Conservation (phyloP, 2,113 vertebrate genomes). For the Blennius ocellaris region DNA sequence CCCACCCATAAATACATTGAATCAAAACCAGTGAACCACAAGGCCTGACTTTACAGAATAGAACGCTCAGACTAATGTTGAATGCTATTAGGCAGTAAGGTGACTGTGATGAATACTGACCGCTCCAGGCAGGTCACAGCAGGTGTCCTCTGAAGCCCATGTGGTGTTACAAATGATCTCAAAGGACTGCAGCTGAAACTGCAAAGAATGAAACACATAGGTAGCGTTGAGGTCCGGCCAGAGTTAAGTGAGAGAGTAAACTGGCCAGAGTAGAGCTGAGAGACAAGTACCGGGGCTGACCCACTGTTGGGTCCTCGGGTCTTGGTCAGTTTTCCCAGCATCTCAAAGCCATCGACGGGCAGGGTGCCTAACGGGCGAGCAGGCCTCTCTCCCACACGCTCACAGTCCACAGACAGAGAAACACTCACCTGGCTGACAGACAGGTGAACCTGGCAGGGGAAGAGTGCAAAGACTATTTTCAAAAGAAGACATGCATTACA, state of each 20-base stretch:
- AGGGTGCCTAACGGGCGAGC: slow-evolving; percentile 81
- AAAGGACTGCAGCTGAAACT: slow-evolving; percentile 95
- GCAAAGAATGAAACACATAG: background rate
- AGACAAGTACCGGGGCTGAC: slow-evolving; percentile 83
- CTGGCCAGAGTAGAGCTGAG: too few species aligned
- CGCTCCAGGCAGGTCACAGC: slow-evolving; percentile 91
- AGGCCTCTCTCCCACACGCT: slow-evolving; percentile 86
- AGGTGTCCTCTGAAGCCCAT: slow-evolving; percentile 87
- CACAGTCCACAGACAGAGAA: slow-evolving; percentile 91
- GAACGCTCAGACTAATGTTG: too few species aligned
- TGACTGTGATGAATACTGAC: slow-evolving; percentile 73
- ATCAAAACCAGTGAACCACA: too few species aligned
- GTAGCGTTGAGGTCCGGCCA: background rate
- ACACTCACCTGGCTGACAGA: slow-evolving; percentile 87
- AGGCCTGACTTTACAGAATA: too few species aligned
- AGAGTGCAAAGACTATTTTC: background rate
- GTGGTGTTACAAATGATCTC: slow-evolving; percentile 87
- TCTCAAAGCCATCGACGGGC: slow-evolving; percentile 87
- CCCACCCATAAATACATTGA: background rate
- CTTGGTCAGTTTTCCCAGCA: slow-evolving; percentile 90
- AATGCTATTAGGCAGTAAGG: background rate
- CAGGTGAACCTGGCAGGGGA: slow-evolving; percentile 87
- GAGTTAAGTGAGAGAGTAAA: background rate
- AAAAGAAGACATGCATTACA: too few species aligned
- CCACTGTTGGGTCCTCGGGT: slow-evolving; percentile 88